Evolutionary conservation across 2,113 vertebrate species (phyloP), one percentile per base, ranked within the genome.

Genomic region (Centropristis striata): DNA sequence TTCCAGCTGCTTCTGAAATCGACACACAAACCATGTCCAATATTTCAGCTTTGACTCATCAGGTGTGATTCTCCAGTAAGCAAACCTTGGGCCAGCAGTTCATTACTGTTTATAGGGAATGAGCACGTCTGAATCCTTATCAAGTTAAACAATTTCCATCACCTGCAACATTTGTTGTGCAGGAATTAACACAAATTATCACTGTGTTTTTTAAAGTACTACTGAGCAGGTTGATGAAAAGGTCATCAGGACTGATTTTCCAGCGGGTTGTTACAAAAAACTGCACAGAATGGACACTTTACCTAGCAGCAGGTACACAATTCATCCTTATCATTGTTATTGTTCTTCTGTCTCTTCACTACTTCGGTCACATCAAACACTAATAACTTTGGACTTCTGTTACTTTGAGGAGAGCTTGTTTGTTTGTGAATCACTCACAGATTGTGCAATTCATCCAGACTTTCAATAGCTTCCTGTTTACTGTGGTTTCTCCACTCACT

Each of bases 1-100:
- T 67, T 96, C 94, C 5, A 96, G 21, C 0, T 96, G 2, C 13
- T 9, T 13, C 16, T 79, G 87, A 90, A 96, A 96, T 92, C 95
- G n/a, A n/a, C n/a, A n/a, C n/a, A n/a, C n/a, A n/a, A n/a, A n/a
- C n/a, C n/a, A n/a, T n/a, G n/a, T n/a, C 96, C 96, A 96, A 27
- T 96, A 96, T 0, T 0, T 4, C 46, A 93, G 90, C 1, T 70
- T 76, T 1, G 95, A 94, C 9, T 47, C 0, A 49, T 95, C 95
- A 3, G 94, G 16, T 1, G 82, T 86, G 28, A 96, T 95, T 0
- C n/a, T 85, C 95, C 95, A 96, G 0, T 1, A 69, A 20, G 64
- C 90, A 65, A 13, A 88, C 0, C 37, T 18, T 1, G 0, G 53
- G 13, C 93, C 94, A 13, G 90, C 94, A 0, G 32, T 1, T 5